Conservation (phyloP, 2,888 invertebrate genomes). For the Automeris io region DNA sequence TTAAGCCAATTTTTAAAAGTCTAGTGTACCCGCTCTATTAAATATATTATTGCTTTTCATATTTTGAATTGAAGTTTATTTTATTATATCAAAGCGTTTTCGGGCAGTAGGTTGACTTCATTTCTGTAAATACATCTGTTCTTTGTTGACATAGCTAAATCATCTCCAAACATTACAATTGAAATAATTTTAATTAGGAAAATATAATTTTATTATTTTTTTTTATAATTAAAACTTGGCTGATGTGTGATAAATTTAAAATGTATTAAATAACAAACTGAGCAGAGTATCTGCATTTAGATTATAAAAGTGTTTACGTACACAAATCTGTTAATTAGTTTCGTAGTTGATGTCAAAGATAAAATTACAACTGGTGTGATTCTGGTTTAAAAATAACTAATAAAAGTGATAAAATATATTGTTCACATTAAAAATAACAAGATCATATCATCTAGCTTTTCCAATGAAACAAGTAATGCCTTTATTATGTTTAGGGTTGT, state of each 20-base stretch:
- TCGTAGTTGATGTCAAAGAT: neutral
- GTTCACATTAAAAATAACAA: neutral
- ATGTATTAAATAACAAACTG: neutral
- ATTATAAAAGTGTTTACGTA: neutral
- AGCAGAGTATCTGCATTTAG: neutral
- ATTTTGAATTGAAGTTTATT: neutral
- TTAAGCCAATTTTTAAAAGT: too few relatives aligned
- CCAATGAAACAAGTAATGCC: slow-evolving; percentile 6
- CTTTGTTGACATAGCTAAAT: slow-evolving; percentile 11
- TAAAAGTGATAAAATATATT: slow-evolving; percentile 1
- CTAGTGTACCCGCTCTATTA: too few relatives aligned
- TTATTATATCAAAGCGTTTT: neutral
- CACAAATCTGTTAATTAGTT: slow-evolving; percentile 4
- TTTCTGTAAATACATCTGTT: slow-evolving; percentile 12
- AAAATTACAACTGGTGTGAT: slow-evolving; percentile 1
- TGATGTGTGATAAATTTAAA: slow-evolving; percentile 4
- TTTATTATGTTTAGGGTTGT: slow-evolving; percentile 3
- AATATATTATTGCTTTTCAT: too few relatives aligned
- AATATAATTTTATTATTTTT: neutral
- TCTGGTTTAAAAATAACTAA: slow-evolving; percentile 1
- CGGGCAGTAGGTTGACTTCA: slow-evolving; percentile 6
- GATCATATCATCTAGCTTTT: slow-evolving; percentile 9
- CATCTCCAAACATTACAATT: neutral
- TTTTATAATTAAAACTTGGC: neutral
- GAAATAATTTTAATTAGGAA: neutral